These are phyloP conservation scores for Parauchenoglanis punctatus DNA, from an alignment of 2,797 vertebrate species.

Conservation along the genomic window DNA sequence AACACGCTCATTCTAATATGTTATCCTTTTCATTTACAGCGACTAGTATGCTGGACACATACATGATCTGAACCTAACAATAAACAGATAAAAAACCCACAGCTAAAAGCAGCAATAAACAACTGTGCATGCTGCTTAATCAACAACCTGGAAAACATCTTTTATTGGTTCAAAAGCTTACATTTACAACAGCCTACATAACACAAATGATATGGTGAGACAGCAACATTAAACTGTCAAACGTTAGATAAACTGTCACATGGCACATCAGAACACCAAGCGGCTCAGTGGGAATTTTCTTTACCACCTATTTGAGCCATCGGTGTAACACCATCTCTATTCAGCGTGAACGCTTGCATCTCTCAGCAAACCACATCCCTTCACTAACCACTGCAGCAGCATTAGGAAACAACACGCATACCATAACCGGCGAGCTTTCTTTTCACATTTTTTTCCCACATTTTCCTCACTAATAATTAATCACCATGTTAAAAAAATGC, in stretches of 20 bases:
- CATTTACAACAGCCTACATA: neutral
- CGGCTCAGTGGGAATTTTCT: neutral
- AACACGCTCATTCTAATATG: too few relatives aligned
- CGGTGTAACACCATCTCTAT: neutral
- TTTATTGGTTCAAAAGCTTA: neutral
- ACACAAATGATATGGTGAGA: neutral
- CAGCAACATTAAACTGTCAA: too few relatives aligned
- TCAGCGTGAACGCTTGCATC: neutral
- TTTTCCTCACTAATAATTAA: neutral
- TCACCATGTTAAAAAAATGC: neutral
- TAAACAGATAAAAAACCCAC: neutral
- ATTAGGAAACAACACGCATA: constrained; percentile 9
- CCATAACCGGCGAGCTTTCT: neutral
- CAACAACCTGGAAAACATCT: neutral
- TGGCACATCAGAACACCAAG: neutral
- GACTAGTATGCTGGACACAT: neutral
- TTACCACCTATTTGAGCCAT: constrained; percentile 2
- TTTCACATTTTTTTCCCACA: neutral
- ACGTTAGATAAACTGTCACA: neutral
- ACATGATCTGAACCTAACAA: neutral
- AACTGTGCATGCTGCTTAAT: neutral
- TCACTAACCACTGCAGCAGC: constrained; percentile 37
- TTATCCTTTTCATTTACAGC: neutral
- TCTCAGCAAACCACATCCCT: constrained; percentile 44
- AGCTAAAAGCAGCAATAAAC: neutral